A percentile compares a stretch with the other conserved stretches of the same genome.
phyloP scores from a whole-genome alignment of 2,113 vertebrate genomes.

The Speoplatyrhinus poulsoni region DNA sequence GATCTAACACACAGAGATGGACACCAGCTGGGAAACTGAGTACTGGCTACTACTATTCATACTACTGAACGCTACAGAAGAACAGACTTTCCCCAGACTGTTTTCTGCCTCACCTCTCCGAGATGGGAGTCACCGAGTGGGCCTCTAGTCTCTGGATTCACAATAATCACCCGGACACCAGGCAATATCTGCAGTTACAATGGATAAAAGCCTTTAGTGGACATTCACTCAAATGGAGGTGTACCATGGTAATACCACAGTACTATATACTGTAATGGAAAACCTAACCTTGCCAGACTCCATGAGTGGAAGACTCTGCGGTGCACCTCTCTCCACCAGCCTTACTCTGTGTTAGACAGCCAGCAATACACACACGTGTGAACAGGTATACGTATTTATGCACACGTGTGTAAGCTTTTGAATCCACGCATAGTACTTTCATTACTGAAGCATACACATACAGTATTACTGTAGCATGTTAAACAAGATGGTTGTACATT shows the following conservation, averaged over 20 bases:
- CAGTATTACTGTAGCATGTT: neutral
- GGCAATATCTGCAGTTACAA: constrained; percentile 85
- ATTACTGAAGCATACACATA: neutral
- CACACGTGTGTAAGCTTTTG: neutral
- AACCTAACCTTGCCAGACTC: constrained; percentile 94
- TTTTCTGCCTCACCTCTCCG: constrained; percentile 76
- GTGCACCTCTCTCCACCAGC: constrained; percentile 94
- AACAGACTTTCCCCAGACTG: neutral
- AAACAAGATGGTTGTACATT: neutral
- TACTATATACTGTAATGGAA: neutral
- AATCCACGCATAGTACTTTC: neutral
- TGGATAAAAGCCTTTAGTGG: neutral
- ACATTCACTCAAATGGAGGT: neutral
- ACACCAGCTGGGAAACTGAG: neutral
- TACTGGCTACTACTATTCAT: neutral
- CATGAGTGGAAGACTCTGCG: constrained; percentile 93
- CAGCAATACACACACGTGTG: constrained; percentile 10
- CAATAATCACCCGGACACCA: constrained; percentile 95
- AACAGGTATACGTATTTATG: neutral
- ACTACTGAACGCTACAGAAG: neutral
- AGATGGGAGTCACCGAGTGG: constrained; percentile 97
- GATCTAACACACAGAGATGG: constrained; percentile 72
- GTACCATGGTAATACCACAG: neutral
- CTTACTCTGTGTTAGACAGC: constrained; percentile 81
- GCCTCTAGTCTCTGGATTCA: constrained; percentile 95